Percentiles rank a stretch among this genome's conserved stretches.
Conservation (phyloP, 2,888 invertebrate genomes). For the Sphaerophoria rueppellii region DNA sequence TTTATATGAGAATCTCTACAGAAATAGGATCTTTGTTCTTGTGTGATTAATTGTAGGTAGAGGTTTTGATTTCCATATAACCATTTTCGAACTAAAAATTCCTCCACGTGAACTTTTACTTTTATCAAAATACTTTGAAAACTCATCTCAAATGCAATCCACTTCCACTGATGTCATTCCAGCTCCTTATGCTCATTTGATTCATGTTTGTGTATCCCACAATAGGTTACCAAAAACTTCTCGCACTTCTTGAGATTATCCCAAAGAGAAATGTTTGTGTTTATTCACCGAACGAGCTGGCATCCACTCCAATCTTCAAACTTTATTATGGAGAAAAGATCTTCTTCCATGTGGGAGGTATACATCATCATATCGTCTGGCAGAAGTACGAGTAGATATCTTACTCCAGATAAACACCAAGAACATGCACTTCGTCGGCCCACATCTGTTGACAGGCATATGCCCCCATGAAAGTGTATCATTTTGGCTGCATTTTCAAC, state of each 20-base stretch:
- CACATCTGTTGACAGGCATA: constrained; percentile 45
- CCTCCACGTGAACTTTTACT: too few relatives aligned
- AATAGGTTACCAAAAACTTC: constrained; percentile 5
- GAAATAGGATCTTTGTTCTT: too few relatives aligned
- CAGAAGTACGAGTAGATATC: constrained; percentile 16
- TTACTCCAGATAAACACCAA: constrained; percentile 48
- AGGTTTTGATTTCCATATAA: too few relatives aligned
- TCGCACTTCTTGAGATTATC: constrained; percentile 48
- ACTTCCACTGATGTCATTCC: too few relatives aligned
- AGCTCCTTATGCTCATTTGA: too few relatives aligned
- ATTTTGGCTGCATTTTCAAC: constrained; percentile 39
- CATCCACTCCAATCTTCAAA: constrained; percentile 45
- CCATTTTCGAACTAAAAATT: too few relatives aligned
- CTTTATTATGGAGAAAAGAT: constrained; percentile 34
- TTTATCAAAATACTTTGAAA: too few relatives aligned
- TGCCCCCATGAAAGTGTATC: constrained; percentile 39
- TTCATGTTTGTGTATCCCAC: too few relatives aligned
- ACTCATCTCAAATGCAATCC: too few relatives aligned
- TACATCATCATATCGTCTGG: constrained; percentile 18
- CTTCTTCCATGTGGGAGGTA: constrained; percentile 59
- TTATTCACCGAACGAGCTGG: constrained; percentile 65
- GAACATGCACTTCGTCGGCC: constrained; percentile 49
- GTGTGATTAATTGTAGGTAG: too few relatives aligned
- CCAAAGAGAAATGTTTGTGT: constrained; percentile 55
- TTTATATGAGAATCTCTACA: too few relatives aligned